Percentiles rank a stretch among this genome's conserved stretches.
These are phyloP conservation scores for Medauroidea extradentata DNA, from an alignment of 1,140 invertebrate genomes.

Conservation along the genomic window DNA sequence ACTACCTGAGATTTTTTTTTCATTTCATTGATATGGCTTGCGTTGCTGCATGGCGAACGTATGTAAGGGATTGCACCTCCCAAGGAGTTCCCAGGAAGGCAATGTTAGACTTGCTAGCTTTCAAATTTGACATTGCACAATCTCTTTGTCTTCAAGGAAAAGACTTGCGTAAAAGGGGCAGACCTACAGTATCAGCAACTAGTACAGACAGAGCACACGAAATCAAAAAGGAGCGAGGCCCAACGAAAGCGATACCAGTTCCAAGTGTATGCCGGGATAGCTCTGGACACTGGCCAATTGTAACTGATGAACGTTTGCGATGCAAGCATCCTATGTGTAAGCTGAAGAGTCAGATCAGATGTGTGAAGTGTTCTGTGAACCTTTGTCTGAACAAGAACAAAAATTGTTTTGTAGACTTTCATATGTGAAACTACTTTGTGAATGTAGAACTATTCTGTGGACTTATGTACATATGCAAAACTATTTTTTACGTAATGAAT, in stretches of 20 bases:
- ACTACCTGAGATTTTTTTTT: constrained; percentile 7
- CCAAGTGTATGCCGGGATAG: not conserved
- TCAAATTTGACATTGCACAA: not conserved
- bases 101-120: not conserved
- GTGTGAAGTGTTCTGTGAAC: not conserved
- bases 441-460: too few species aligned
- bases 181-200: not conserved
- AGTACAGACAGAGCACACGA: not conserved
- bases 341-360: not conserved
- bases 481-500: too few species aligned
- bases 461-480: too few species aligned
- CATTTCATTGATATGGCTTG: constrained; percentile 2
- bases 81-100: not conserved
- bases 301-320: not conserved
- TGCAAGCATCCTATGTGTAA: constrained; percentile 2
- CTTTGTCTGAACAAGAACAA: constrained; percentile 1
- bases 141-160: not conserved
- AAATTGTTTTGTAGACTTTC: not conserved
- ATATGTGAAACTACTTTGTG: not conserved
- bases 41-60: not conserved
- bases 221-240: not conserved
- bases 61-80: not conserved
- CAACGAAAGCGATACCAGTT: not conserved
- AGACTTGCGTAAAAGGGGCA: not conserved
- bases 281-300: not conserved